Evolutionary conservation across 2,888 invertebrate species (phyloP), one percentile per base, ranked within the genome.

Genomic region (Melinaea marsaeus): DNA sequence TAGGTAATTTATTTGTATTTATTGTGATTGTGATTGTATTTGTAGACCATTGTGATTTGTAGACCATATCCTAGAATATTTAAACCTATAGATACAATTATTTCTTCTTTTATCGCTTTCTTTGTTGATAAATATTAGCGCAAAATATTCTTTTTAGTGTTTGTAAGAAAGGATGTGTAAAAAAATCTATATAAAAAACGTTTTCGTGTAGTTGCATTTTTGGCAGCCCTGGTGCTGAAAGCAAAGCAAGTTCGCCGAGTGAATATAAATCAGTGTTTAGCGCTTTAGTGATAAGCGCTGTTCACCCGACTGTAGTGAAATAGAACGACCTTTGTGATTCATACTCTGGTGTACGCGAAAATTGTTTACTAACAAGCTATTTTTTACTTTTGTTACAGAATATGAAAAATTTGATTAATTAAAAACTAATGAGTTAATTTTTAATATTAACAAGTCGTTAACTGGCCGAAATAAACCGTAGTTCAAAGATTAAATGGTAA

Each of bases 231-330:
- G 60, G 54, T 61, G 65, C 66, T 57, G 63, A 57, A 65, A 65
- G 62, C 60, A 61, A 47, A 57, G 55, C 51, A 60, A 68, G 65
- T 68, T 67, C 65, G 69, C 71, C 61, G 63, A 71, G 71, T 69
- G 69, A 71, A 80, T 80, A 80, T 82, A 81, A 82, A 81, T 80
- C 80, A 79, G 72, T 76, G 70, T 79, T 79, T 75, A 77, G 74
- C 71, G 74, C 72, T 74, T 74, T 71, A 70, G 74, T 74, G 79
- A 79, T 81, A 79, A 80, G 76, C 73, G 71, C 68, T 66, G 74
- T 69, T 76, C 75, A 74, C 70, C 73, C 72, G 63, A 72, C 76
- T 74, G 74, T 72, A 62, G 64, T 58, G 57, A 57, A 65, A 68
- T 66, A 64, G 58, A 64, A 62, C 65, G 68, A 73, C 69, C 69